Base-by-base conservation (phyloP, 2,888 invertebrate species). In the Megastigmus dorsalis region DNA sequence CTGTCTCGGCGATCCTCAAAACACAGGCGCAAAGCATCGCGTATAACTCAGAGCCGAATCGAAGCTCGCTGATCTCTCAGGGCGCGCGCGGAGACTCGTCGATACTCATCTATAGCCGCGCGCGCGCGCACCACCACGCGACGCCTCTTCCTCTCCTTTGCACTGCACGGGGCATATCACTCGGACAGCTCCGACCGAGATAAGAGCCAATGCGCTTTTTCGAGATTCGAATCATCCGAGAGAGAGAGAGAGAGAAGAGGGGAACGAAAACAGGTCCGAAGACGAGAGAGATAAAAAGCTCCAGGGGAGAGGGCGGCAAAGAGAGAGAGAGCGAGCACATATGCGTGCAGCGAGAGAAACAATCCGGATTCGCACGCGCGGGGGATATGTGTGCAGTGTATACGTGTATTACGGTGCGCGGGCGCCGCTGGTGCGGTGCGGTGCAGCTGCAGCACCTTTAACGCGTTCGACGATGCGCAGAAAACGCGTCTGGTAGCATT, bases 401-500 rank as follows among this genome's bases (percentile, higher is more conserved):
- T n/a, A n/a, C n/a, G n/a, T n/a, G n/a, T n/a, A n/a, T n/a, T n/a
- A n/a, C n/a, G 26, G 43, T 20, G 55, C 43, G 41, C 43, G 41
- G 69, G 80, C 82, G 67, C 54, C 18, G 66, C 30, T 9, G 48
- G 5, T 26, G n/a, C 41, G 43, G 30, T 43, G 57, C 82, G 82
- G 77, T 76, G 79, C 78, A 77, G 78, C 78, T 28, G 15, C 38
- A 10, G 54, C 30, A 38, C 20, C 36, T 23, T 82, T 81, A 83
- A 81, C 81, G 82, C 79, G 80, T 80, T 79, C 80, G 83, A 48
- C 79, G 82, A 80, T 81, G 83, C 82, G 83, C 80, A n/a, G 43
- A 80, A 84, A 84, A 83, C 81, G 83, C 82, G 82, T 79, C 80
- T 82, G 82, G 81, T 82, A 79, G 82, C 82, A 82, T 84, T 83